Evolutionary conservation across 2,113 vertebrate species (phyloP), one percentile per base, ranked within the genome.

Genomic region (Pitta sordida): DNA sequence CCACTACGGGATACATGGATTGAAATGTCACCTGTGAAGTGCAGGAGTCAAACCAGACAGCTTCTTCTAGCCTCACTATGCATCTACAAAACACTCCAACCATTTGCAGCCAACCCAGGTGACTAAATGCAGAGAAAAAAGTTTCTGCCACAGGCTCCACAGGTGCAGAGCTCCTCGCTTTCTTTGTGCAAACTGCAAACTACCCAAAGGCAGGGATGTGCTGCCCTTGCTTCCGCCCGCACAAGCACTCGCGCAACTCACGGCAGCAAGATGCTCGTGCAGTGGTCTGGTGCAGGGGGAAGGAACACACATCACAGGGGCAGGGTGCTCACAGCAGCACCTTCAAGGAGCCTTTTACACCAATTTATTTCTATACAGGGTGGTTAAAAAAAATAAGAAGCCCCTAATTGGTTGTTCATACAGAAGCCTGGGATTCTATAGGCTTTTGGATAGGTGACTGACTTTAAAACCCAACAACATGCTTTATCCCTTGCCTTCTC

Each of bases 311-410:
- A 0, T 86, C 80, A 95, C 91, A 90, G 93, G 90, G 92, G 81
- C 83, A 92, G 39, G 88, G 56, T 93, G 93, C 92, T 85, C 7
- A 1, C 83, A 96, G 86, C 94, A 98, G 94, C 48, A 97, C 96
- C 96, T 96, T 91, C 96, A 39, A 87, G 91, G 91, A 97, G 95
- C 97, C 97, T 97, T 98, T 97, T 96, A 98, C 97, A 98, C 68
- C 93, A 95, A 96, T 98, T 98, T 98, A 98, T 98, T 98, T 98
- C 97, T 97, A 97, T 96, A 98, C 97, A 98, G 96, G 96, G 91
- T 93, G 96, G 96, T 97, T 97, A 86, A 91, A 93, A 94, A 85
- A 89, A 46, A 80, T 73, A 90, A 92, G 56, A 39, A 86, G 85
- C 93, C 85, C 93, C 91, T 96, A 80, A n/a, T 32, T 60, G 49